A percentile compares a stretch with the other conserved stretches of the same genome.
Evolutionary conservation across 2,888 invertebrate genomes (phyloP).

Genomic region (Strigamia transsilvanica): DNA sequence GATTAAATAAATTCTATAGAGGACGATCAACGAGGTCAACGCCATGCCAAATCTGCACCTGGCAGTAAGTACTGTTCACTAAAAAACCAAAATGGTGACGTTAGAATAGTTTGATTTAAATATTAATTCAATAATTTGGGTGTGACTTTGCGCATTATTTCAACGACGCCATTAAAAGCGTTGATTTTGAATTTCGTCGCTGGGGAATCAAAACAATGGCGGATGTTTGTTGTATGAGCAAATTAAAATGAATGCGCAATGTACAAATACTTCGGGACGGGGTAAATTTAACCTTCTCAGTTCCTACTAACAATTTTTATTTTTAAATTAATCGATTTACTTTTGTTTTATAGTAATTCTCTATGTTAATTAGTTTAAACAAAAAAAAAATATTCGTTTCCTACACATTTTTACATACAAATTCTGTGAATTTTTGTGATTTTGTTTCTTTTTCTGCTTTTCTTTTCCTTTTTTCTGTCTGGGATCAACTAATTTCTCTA

Average conservation of each 20-base stretch:
- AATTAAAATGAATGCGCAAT: neutral
- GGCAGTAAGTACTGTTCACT: conserved; percentile 58
- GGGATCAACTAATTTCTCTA: neutral
- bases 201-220: neutral
- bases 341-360: conserved; percentile 12
- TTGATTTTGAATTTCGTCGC: neutral
- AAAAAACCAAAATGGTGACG: neutral
- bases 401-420: neutral
- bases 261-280: neutral
- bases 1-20: conserved; percentile 11
- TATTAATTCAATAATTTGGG: neutral
- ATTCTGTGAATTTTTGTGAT: conserved; percentile 51
- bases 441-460: conserved; percentile 54
- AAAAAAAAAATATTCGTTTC: neutral
- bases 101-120: neutral
- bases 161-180: neutral
- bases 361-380: neutral
- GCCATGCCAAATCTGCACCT: conserved; percentile 58
- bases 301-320: conserved; percentile 9
- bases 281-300: neutral
- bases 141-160: neutral
- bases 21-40: conserved; percentile 21
- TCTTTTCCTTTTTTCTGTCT: conserved; percentile 51
- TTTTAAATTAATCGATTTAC: neutral
- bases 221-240: neutral